Conservation (phyloP, 23 tunicate genomes). For the Halocynthia roretzi region DNA sequence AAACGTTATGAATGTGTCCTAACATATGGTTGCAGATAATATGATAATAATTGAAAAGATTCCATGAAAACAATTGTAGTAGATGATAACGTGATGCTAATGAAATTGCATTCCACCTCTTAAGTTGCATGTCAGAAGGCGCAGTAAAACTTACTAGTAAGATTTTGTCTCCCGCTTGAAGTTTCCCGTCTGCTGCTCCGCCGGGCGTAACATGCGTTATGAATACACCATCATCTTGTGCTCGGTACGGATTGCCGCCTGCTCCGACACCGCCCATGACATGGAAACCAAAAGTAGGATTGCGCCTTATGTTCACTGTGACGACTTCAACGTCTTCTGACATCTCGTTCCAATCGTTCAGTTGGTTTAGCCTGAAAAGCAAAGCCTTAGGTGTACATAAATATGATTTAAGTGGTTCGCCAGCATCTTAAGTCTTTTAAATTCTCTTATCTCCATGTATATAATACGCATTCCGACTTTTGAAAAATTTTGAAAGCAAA, state of each 20-base stretch:
- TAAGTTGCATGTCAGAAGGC: not conserved
- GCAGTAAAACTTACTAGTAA: conserved; percentile 51
- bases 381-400: not conserved
- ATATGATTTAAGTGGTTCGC: not conserved
- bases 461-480: not conserved
- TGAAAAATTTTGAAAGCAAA: not conserved
- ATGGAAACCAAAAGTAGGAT: conserved; percentile 95
- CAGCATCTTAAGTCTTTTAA: not conserved
- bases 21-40: too few relatives aligned
- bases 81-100: too few relatives aligned
- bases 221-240: conserved; percentile 85
- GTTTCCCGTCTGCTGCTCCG: conserved; percentile 74
- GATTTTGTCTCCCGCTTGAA: conserved; percentile 88
- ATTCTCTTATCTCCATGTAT: too few relatives aligned
- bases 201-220: conserved; percentile 80
- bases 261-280: conserved; percentile 84
- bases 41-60: too few relatives aligned
- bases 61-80: too few relatives aligned
- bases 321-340: conserved; percentile 63
- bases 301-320: conserved; percentile 66
- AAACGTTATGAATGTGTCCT: not conserved
- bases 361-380: conserved; percentile 2
- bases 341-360: conserved; percentile 46
- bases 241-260: conserved; percentile 79
- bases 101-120: too few relatives aligned